A percentile compares a stretch with the other conserved stretches of the same genome.
These are phyloP conservation scores for Eupithecia tripunctaria DNA, from an alignment of 2,888 invertebrate species.

Conservation along the genomic window DNA sequence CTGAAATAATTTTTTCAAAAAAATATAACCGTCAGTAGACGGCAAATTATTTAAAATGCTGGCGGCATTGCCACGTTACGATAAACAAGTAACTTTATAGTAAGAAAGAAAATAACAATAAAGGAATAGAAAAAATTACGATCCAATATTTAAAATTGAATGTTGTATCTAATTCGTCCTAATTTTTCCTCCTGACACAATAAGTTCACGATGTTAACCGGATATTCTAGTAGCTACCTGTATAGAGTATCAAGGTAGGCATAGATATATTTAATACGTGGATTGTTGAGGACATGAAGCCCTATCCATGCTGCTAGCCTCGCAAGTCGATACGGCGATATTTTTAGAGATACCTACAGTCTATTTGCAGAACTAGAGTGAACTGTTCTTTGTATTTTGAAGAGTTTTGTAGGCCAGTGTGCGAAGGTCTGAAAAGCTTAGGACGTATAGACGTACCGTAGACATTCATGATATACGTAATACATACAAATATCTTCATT, in stretches of 20 bases:
- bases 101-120: no score
- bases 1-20: no score
- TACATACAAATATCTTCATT: no score
- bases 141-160: no score
- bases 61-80: no score
- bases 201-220: slow-evolving; percentile 41
- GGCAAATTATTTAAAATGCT: no score
- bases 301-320: slow-evolving; percentile 37
- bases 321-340: slow-evolving; percentile 28
- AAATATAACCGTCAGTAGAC: no score
- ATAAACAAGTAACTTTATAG: no score
- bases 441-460: no score
- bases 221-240: slow-evolving; percentile 32
- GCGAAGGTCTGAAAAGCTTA: not conserved
- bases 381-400: not conserved
- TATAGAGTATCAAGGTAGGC: slow-evolving; percentile 24
- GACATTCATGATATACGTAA: no score
- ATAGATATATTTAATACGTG: slow-evolving; percentile 27
- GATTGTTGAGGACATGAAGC: slow-evolving; percentile 47
- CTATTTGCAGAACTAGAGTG: slow-evolving; percentile 6
- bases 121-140: no score
- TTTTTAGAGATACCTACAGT: slow-evolving; percentile 9
- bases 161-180: not conserved
- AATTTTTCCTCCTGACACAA: not conserved
- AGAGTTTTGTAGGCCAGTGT: not conserved